Evolutionary conservation across 2,113 vertebrate genomes (phyloP).

Genomic region (Loxodonta africana): DNA sequence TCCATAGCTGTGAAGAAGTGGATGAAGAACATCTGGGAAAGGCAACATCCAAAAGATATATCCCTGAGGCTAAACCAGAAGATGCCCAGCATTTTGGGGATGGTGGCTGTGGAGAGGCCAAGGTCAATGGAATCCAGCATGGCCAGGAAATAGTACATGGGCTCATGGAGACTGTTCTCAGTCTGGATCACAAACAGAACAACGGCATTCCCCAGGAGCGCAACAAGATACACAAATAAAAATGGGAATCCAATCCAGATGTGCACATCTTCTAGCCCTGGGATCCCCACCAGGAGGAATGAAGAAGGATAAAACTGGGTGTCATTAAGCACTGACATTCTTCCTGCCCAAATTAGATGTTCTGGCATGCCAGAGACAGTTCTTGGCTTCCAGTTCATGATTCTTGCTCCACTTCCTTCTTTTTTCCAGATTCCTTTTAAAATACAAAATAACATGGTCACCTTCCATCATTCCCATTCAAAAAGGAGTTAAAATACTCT

Average conservation of each 20-base stretch:
- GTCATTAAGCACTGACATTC: neutral
- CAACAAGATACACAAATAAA: neutral
- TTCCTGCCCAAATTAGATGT: neutral
- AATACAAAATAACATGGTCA: neutral
- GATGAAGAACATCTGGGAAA: conserved; percentile 75
- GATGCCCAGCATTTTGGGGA: neutral
- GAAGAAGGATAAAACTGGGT: neutral
- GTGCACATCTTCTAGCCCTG: neutral
- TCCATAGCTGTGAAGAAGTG: conserved; percentile 53
- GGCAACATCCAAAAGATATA: neutral
- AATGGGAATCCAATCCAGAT: conserved; percentile 34
- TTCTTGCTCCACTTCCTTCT: neutral
- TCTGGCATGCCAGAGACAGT: neutral
- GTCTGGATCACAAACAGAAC: neutral
- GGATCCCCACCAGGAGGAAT: neutral
- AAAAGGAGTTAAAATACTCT: too few species aligned
- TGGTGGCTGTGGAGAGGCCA: neutral
- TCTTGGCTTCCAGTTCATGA: too few species aligned
- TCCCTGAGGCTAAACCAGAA: neutral
- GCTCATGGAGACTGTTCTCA: conserved; percentile 51
- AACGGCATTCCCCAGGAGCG: neutral
- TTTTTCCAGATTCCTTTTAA: neutral
- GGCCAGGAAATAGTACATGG: conserved; percentile 74
- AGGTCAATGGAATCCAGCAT: conserved; percentile 66
- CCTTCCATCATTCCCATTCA: neutral